A percentile compares a stretch with the other conserved stretches of the same genome.
Conservation (phyloP, 2,797 vertebrate genomes). For the Brachyrhaphis roseni region DNA sequence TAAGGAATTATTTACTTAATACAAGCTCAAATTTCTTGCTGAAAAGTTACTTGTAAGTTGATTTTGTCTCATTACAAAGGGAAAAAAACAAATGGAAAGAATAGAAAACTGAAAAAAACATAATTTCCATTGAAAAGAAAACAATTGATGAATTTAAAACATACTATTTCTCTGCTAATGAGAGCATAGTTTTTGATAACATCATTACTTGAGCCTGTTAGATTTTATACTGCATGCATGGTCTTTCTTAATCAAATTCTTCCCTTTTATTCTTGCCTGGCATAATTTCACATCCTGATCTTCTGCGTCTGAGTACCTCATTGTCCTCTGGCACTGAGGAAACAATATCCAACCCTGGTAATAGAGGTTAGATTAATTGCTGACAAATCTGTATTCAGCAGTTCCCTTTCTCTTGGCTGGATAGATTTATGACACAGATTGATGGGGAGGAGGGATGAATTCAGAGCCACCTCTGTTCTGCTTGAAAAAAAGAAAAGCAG, state of each 20-base stretch:
- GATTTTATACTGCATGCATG: not conserved
- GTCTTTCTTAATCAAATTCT: not conserved
- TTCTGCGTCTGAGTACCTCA: slow-evolving; percentile 65
- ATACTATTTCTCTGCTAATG: not conserved
- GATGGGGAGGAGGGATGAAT: slow-evolving; percentile 78
- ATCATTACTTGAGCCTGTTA: not conserved
- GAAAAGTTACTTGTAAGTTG: not conserved
- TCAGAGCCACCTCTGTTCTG: slow-evolving; percentile 61
- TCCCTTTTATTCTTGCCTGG: not conserved
- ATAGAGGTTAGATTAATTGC: slow-evolving; percentile 86
- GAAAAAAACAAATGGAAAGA: not conserved
- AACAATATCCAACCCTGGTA: slow-evolving; percentile 79
- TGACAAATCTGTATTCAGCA: slow-evolving; percentile 82
- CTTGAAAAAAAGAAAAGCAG: slow-evolving; percentile 54
- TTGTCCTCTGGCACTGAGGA: slow-evolving; percentile 71
- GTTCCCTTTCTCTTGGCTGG: slow-evolving; percentile 79
- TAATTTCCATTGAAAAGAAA: not conserved
- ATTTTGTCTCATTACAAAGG: not conserved
- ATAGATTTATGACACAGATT: slow-evolving; percentile 85
- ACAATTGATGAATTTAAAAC: not conserved
- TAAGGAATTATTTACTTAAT: no score
- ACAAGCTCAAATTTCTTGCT: no score
- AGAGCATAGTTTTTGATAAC: not conserved
- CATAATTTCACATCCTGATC: slow-evolving; percentile 28
- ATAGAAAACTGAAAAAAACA: not conserved